phyloP scores from a whole-genome alignment of 2,797 vertebrate species.

The Alosa sapidissima region DNA sequence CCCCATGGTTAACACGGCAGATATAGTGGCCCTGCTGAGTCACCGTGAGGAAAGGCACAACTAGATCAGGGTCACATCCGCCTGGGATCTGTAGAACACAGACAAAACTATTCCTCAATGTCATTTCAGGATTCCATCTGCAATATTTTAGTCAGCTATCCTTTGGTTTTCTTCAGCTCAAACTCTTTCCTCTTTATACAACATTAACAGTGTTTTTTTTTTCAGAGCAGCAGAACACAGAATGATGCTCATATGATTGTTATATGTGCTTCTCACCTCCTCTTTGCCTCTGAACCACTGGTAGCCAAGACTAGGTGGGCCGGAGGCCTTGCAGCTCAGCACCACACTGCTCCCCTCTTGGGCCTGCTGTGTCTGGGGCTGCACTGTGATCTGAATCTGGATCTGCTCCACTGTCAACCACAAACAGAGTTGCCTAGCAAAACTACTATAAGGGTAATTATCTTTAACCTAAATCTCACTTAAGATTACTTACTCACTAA shows the following conservation, averaged over 20 bases:
- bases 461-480: not conserved
- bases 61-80: constrained; percentile 69
- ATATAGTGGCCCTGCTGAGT: constrained; percentile 73
- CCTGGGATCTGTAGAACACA: constrained; percentile 66
- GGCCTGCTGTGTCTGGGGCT: constrained; percentile 72
- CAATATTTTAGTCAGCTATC: not conserved
- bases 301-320: constrained; percentile 73
- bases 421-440: constrained; percentile 44
- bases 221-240: too few relatives aligned
- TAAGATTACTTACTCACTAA: not conserved
- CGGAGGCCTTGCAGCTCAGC: constrained; percentile 72
- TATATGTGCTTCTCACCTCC: constrained; percentile 69
- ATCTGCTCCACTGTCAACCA: constrained; percentile 57
- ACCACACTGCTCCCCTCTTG: constrained; percentile 61
- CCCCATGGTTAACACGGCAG: constrained; percentile 77
- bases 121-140: not conserved
- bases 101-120: not conserved
- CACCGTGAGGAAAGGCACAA: constrained; percentile 55
- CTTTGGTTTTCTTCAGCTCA: not conserved
- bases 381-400: constrained; percentile 68
- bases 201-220: too few relatives aligned
- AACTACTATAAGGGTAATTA: too few relatives aligned
- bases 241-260: not conserved
- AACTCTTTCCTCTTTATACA: not conserved
- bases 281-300: constrained; percentile 85